phyloP scores from a whole-genome alignment of 1,140 invertebrate species.

The Drosophila littoralis region DNA sequence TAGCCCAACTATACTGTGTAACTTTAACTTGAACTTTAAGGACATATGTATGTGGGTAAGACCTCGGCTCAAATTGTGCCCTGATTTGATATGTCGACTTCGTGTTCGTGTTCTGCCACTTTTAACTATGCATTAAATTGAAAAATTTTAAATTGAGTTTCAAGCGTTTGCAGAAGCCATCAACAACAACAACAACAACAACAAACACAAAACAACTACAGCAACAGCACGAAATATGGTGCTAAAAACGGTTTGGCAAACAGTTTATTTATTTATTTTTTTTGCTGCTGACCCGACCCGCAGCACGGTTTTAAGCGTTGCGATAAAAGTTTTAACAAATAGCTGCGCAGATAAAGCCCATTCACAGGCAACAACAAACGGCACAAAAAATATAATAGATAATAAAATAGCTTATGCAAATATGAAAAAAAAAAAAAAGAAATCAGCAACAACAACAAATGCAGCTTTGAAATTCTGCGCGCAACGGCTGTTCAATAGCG shows the following conservation, averaged over 20 bases:
- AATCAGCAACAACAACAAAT: conserved; percentile 17
- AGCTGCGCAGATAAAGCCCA: conserved; percentile 71
- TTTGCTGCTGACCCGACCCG: conserved; percentile 19
- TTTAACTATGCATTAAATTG: conserved; percentile 29
- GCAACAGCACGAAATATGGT: conserved; percentile 52
- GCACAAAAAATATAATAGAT: conserved; percentile 57
- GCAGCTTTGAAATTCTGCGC: conserved; percentile 1
- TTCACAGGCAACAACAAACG: conserved; percentile 2
- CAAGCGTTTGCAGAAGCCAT: conserved; percentile 14
- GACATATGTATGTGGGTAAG: not conserved
- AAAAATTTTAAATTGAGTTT: conserved; percentile 42
- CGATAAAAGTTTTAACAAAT: conserved; percentile 83
- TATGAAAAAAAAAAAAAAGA: conserved; percentile 28
- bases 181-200: conserved; percentile 9
- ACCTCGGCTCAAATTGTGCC: not conserved
- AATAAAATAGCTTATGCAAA: conserved; percentile 80
- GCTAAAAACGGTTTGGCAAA: conserved; percentile 66
- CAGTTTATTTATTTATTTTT: conserved; percentile 69
- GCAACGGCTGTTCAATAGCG: conserved; percentile 1
- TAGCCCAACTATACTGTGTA: conserved; percentile 9
- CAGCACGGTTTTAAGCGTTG: conserved; percentile 64
- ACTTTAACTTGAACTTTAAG: not conserved
- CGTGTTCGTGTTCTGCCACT: conserved; percentile 10
- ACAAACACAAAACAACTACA: conserved; percentile 1
- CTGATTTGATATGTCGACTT: conserved; percentile 11